Base-by-base conservation (phyloP, 1,140 invertebrate genomes). In the Pteromalus puparum region DNA sequence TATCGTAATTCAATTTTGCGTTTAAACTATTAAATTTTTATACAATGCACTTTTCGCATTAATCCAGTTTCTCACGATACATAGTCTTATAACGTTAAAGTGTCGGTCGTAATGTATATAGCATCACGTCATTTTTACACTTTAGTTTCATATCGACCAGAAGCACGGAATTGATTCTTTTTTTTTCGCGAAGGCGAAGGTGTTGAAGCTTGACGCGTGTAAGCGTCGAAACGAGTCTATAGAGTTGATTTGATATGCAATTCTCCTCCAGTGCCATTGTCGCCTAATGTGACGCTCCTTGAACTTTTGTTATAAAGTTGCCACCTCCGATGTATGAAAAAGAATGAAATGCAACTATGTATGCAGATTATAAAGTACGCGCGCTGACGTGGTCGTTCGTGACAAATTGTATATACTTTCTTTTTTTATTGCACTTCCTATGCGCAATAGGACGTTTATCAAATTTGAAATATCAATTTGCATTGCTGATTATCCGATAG, bases 181-280 rank as follows among this genome's bases (percentile, higher is more conserved):
- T 61, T 70, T 13, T 65, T 68, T 73, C 67, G 18, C 68, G 76
- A 73, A 53, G 77, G 82, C 68, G 18, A 79, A 84, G 82, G 82
- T 79, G 77, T 84, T 21, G 30, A 38, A 42, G 65, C 21, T 79
- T 79, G 1, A 70, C 80, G 70, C 73, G 9, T 28, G 21, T 12
- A 18, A 12, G 65, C 38, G 76, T 30, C 15, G n/a, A 73, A 76
- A 38, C 7, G 9, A 30, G 76, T 15, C 82, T 84, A 73, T 84
- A 84, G 67, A 84, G 24, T 67, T 61, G 34, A 80, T 84, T 80
- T 75, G n/a, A 0, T 84, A 84, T 80, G 70, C 76, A 75, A 72
- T 72, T 83, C 26, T 42, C 26, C 70, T 42, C 42, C 38, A 78
- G 2, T 48, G n/a, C 24, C 73, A 48, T 80, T 80, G 30, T 80